phyloP scores from a whole-genome alignment of 2,797 vertebrate genomes.

The Pangasius macronema region DNA sequence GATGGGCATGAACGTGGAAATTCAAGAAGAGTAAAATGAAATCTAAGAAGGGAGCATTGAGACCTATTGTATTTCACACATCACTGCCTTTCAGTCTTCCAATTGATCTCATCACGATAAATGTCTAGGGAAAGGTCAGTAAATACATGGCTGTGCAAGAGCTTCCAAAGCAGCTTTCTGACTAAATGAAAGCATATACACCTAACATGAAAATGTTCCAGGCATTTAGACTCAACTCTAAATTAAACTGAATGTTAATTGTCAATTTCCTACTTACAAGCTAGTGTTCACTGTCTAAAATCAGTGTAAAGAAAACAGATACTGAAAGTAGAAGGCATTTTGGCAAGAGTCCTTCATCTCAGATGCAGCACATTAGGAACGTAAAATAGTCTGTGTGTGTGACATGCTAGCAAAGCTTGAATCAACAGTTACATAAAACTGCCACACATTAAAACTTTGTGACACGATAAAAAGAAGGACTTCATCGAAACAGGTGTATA shows the following conservation, averaged over 20 bases:
- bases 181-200: not conserved
- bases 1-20: not conserved
- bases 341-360: not conserved
- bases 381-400: not conserved
- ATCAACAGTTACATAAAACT: not conserved
- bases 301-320: not conserved
- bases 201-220: not conserved
- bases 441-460: not conserved
- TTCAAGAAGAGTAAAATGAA: not conserved
- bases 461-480: not conserved
- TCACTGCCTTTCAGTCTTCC: not conserved
- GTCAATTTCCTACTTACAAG: not conserved
- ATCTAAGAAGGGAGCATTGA: not conserved
- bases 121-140: not conserved
- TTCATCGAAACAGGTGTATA: not conserved
- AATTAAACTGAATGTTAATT: not conserved
- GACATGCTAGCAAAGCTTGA: not conserved
- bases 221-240: not conserved
- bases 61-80: constrained; percentile 5
- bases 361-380: not conserved
- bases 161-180: not conserved
- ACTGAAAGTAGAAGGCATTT: not conserved
- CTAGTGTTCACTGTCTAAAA: not conserved
- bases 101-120: not conserved
- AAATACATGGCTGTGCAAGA: not conserved